Conservation (phyloP, 2,797 vertebrate genomes). For the Lepus townsendii region DNA sequence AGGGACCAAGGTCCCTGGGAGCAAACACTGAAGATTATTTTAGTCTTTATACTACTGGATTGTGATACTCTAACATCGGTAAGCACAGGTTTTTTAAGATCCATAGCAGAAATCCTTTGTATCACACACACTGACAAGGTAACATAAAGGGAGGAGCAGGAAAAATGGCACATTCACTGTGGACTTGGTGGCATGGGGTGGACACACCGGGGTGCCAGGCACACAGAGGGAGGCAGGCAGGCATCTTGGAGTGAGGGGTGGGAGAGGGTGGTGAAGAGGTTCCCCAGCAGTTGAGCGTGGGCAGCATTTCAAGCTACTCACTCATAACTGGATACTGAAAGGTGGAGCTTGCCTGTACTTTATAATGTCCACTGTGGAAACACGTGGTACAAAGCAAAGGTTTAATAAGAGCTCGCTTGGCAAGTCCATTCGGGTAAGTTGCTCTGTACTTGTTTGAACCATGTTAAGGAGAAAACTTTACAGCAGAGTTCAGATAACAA, state of each 20-base stretch:
- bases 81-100: not conserved
- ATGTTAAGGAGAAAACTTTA: slow-evolving; percentile 48
- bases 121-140: not conserved
- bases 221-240: not conserved
- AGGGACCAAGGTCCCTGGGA: not conserved
- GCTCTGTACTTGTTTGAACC: slow-evolving; percentile 23
- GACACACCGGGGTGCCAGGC: not conserved
- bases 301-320: not conserved
- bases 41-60: not conserved
- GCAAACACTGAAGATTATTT: not conserved
- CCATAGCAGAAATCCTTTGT: not conserved
- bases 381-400: not conserved
- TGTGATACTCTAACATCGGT: not conserved
- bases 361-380: not conserved
- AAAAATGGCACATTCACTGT: not conserved
- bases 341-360: not conserved
- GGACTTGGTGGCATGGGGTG: not conserved
- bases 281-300: not conserved
- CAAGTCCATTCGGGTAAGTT: not conserved
- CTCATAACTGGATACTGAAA: not conserved
- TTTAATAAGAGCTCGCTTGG: not conserved
- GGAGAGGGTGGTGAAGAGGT: not conserved
- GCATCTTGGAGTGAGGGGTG: not conserved
- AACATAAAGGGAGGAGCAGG: not conserved
- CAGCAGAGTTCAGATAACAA: no score